Conservation (phyloP, 30 jellyfish, hydroid and myxozoan species). For the Clytia hemisphaerica region DNA sequence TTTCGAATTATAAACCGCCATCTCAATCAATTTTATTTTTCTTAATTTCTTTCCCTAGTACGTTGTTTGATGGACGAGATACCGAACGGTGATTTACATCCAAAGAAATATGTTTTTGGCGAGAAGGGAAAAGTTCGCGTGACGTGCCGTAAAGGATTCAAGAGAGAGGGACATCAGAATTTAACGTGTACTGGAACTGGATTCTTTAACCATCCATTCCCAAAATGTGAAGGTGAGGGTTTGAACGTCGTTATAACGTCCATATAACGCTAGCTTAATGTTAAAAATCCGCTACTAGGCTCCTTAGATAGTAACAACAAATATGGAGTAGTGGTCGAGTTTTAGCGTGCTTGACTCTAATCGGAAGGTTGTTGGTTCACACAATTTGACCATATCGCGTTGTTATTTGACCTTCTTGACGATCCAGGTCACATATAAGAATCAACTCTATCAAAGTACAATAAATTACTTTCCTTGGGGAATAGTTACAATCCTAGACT, state of each 20-base stretch:
- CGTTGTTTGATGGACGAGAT: constrained; percentile 50
- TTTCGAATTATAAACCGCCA: background rate
- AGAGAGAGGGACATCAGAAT: constrained; percentile 42
- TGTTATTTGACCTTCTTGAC: no score
- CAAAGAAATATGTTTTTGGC: constrained; percentile 37
- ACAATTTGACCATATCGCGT: no score
- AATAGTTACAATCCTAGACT: background rate
- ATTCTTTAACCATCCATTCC: constrained; percentile 49
- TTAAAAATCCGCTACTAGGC: no score
- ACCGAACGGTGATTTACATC: constrained; percentile 26
- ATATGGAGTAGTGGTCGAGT: no score
- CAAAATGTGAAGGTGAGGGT: constrained; percentile 47
- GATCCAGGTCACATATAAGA: background rate
- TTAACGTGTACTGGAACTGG: constrained; percentile 53
- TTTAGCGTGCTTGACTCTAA: no score
- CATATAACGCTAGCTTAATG: no score
- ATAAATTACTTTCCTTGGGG: constrained; percentile 36
- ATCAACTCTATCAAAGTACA: background rate
- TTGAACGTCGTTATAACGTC: background rate
- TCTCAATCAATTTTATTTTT: background rate
- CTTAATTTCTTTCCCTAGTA: constrained; percentile 30
- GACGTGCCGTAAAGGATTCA: constrained; percentile 62
- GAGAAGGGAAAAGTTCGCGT: constrained; percentile 48
- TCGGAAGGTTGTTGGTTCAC: no score
- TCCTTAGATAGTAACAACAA: no score